Base-by-base conservation (phyloP, 2,888 invertebrate genomes). In the Trichogramma dendrolimi region DNA sequence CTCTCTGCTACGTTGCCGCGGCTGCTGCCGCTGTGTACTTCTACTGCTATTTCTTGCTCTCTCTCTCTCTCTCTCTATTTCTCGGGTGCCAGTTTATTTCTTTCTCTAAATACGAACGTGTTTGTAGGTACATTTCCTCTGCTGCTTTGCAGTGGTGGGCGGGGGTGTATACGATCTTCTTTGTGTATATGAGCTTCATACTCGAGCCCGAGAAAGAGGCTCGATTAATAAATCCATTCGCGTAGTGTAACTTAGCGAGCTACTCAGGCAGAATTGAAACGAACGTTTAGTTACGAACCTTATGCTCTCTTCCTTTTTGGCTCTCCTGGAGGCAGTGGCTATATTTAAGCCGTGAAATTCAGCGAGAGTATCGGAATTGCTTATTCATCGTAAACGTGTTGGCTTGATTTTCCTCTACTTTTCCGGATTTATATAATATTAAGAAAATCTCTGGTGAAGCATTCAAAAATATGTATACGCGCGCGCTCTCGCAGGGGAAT, bases 151-250 rank as follows among this genome's bases (percentile, higher is more conserved):
- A 27, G 27, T 2, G 27, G 27, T 27, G 2, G 27, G 27, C 27
- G 27, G 27, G 27, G 27, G 27, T 27, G 27, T 27, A 27, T 27
- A 27, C 27, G 27, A 27, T 27, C 27, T 3, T 27, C 27, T 27
- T 27, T 27, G 27, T 27, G 27, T 27, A 27, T 27, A 27, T 27
- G 27, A 27, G 27, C 27, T 27, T 27, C 27, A 27, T 27, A 27
- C 27, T 27, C 27, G 27, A 27, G 27, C 27, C 27, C 27, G 27
- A 27, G 27, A 54, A 10, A n/a, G 41, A 47, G 67, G 70, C 70
- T 71, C 72, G 71, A 74, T 75, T 74, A 72, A 72, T 72, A 72
- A 72, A 71, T 72, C 71, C 69, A 69, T 69, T 67, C 67, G 68
- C 10, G 49, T 49, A 42, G 39, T 27, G 27, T 27, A 27, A 27